Evolutionary conservation across 2,113 vertebrate species (phyloP).

Genomic region (Gymnobelideus leadbeateri): DNA sequence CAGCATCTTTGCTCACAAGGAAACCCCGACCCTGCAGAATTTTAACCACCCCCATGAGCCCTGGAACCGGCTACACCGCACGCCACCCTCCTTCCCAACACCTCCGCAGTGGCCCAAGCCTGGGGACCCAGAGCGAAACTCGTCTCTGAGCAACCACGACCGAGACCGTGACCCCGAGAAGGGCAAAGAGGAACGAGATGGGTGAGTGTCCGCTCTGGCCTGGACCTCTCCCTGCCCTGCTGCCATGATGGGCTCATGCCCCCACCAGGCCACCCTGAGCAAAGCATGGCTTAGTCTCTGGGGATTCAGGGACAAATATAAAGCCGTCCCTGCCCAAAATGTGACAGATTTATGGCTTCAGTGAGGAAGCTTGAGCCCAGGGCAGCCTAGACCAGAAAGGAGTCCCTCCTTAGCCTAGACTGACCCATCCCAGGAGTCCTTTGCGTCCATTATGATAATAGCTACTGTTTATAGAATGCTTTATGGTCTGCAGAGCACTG

Average conservation of each 20-base stretch:
- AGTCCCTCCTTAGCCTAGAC: no score
- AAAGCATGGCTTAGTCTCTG: background rate
- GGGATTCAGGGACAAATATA: no score
- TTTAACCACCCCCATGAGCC: constrained; percentile 95
- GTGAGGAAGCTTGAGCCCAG: no score
- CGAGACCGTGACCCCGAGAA: constrained; percentile 88
- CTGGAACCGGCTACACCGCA: constrained; percentile 96
- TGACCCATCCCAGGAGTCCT: no score
- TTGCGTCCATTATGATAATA: no score
- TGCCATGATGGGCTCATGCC: no score
- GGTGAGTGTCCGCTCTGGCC: constrained; percentile 82
- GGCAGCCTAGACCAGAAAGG: no score
- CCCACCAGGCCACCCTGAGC: fast-evolving
- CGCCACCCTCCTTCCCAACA: constrained; percentile 95
- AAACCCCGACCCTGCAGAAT: constrained; percentile 90
- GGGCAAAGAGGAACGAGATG: constrained; percentile 94
- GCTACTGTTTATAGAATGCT: no score
- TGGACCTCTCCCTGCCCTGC: background rate
- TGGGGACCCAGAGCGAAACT: constrained; percentile 89
- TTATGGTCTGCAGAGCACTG: no score
- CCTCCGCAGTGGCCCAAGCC: constrained; percentile 97
- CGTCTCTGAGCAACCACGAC: constrained; percentile 92
- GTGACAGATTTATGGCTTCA: background rate
- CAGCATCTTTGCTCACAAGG: constrained; percentile 95
- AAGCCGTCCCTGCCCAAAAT: no score